Evolutionary conservation across 2,113 vertebrate species (phyloP).

Genomic region (Siphamia tubifer): DNA sequence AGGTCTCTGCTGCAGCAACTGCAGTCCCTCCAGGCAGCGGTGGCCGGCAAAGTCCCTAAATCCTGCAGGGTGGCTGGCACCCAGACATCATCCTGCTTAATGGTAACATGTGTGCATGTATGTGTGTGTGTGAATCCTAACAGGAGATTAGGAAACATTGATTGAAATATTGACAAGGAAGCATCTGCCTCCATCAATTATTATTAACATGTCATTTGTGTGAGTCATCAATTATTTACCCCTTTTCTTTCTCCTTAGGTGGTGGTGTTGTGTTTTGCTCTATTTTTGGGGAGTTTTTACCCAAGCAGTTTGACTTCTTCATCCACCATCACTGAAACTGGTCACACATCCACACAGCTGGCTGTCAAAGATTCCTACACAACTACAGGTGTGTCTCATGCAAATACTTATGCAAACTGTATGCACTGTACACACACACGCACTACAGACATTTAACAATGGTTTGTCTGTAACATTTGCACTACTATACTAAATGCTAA

Average conservation of each 20-base stretch:
- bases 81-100: conserved; percentile 95
- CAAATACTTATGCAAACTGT: background rate
- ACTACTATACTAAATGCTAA: background rate
- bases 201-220: conserved; percentile 23
- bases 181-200: conserved; percentile 51
- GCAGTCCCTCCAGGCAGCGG: conserved; percentile 91
- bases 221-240: conserved; percentile 29
- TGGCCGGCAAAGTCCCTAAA: conserved; percentile 91
- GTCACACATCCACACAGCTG: conserved; percentile 81
- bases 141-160: conserved; percentile 25
- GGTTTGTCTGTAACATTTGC: too few species aligned
- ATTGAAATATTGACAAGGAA: conserved; percentile 50
- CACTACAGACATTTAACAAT: background rate
- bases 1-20: conserved; percentile 97
- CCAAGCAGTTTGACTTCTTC: conserved; percentile 83
- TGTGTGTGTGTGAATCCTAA: conserved; percentile 34
- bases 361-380: conserved; percentile 87
- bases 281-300: conserved; percentile 92
- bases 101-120: conserved; percentile 84
- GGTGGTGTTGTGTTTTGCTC: conserved; percentile 90
- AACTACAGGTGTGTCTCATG: conserved; percentile 83
- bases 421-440: background rate
- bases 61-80: conserved; percentile 91
- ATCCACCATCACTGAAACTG: conserved; percentile 85
- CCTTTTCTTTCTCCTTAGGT: conserved; percentile 74